Conservation (phyloP, 2,888 invertebrate species). For the Epistrophella euchroma region DNA sequence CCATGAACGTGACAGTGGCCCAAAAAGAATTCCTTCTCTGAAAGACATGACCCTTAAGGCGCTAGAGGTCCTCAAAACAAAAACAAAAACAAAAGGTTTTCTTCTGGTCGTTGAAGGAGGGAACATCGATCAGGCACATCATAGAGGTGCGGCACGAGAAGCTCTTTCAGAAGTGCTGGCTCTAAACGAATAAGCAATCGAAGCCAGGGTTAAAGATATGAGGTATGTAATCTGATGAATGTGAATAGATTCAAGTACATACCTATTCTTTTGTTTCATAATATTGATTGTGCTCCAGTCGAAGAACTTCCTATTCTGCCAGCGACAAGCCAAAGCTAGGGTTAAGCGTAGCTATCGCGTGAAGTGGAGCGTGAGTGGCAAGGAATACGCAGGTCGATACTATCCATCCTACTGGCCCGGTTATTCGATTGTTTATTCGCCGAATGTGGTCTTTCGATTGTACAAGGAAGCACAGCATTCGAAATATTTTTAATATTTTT, state of each 20-base stretch:
- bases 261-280: background rate
- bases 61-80: constrained; percentile 89
- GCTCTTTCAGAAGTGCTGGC: constrained; percentile 92
- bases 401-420: constrained; percentile 92
- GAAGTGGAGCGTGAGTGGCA: constrained; percentile 90
- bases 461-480: constrained; percentile 86
- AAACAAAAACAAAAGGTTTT: constrained; percentile 89
- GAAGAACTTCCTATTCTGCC: constrained; percentile 87
- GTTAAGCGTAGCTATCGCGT: constrained; percentile 88
- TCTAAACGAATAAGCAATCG: constrained; percentile 91
- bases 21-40: constrained; percentile 90
- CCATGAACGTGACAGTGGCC: constrained; percentile 87
- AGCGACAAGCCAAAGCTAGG: constrained; percentile 84
- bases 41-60: constrained; percentile 92
- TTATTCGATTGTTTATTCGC: constrained; percentile 88
- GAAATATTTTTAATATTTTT: constrained; percentile 91
- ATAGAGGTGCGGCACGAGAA: constrained; percentile 90
- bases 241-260: background rate
- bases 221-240: constrained; percentile 76
- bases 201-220: constrained; percentile 86
- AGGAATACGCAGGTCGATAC: constrained; percentile 86
- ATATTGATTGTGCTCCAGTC: constrained; percentile 79
- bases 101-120: constrained; percentile 93
- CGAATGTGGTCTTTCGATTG: constrained; percentile 86
- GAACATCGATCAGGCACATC: constrained; percentile 94